Conservation (phyloP, 2,797 vertebrate species). For the Amniataba percoides region DNA sequence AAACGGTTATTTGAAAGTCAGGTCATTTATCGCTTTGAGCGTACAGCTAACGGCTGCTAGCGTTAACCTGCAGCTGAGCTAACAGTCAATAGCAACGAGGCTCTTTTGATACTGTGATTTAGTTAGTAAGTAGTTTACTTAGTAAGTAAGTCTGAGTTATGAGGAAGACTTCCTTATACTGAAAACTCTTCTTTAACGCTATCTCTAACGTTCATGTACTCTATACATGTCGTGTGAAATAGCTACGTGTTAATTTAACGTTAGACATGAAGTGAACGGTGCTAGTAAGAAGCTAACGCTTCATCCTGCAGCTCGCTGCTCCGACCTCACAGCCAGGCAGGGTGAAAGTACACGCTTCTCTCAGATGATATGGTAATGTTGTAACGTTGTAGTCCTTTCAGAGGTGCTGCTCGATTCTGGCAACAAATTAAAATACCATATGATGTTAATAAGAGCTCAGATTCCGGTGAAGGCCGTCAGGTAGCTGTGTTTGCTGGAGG, state of each 20-base stretch:
- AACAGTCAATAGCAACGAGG: constrained; percentile 1
- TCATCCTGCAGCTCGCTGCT: neutral
- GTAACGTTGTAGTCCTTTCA: neutral
- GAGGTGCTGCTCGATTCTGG: neutral
- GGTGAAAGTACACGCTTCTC: neutral
- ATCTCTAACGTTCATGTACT: neutral
- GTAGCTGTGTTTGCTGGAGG: neutral
- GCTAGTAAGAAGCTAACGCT: neutral
- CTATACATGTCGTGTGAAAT: neutral
- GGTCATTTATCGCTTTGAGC: constrained; percentile 25
- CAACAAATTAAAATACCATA: neutral
- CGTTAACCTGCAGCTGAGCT: constrained; percentile 4
- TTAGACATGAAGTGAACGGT: neutral
- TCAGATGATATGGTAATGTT: neutral
- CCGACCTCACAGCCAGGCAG: neutral
- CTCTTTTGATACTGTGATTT: neutral
- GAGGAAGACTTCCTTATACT: too few species aligned
- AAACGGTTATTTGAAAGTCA: constrained; percentile 33
- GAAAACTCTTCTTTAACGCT: too few species aligned
- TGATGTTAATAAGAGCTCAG: neutral
- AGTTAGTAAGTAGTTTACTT: too few species aligned
- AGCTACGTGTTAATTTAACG: neutral
- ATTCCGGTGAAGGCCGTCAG: neutral
- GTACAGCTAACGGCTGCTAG: constrained; percentile 31
- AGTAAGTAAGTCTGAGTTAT: neutral